These are phyloP conservation scores for Phrynocephalus versicolor DNA, from an alignment of 2,113 vertebrate species.

Conservation along the genomic window DNA sequence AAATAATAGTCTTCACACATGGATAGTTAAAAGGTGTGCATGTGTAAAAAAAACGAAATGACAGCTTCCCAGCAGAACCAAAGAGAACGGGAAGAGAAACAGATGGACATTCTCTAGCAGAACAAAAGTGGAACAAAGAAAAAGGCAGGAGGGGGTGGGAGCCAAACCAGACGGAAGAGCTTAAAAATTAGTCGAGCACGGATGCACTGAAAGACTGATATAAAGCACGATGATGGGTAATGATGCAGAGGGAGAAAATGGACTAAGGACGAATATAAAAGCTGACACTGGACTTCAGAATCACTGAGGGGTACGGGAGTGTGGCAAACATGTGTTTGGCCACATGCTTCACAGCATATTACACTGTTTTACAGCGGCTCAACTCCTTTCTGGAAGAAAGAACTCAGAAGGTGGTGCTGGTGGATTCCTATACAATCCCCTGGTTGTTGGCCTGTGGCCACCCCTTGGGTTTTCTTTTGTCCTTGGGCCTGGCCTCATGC, in stretches of 20 bases:
- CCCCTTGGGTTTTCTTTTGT: no score
- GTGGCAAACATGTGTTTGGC: background rate
- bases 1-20: background rate
- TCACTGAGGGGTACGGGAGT: background rate
- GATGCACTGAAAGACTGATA: background rate
- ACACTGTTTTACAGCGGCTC: no score
- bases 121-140: background rate
- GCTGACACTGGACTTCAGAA: background rate
- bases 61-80: conserved; percentile 30
- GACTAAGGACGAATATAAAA: accelerated
- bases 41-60: conserved; percentile 34
- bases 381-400: no score
- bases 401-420: no score
- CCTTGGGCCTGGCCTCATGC: no score
- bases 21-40: background rate
- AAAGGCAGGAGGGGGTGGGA: background rate
- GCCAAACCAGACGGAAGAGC: background rate
- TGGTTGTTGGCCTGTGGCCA: no score
- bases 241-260: no score
- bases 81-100: background rate
- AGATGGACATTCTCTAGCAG: background rate
- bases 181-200: background rate
- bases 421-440: no score
- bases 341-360: background rate
- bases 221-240: background rate